Percentiles rank a stretch among this genome's conserved stretches.
These are phyloP conservation scores for Cheilosia grossa DNA, from an alignment of 2,888 invertebrate species.

Conservation along the genomic window DNA sequence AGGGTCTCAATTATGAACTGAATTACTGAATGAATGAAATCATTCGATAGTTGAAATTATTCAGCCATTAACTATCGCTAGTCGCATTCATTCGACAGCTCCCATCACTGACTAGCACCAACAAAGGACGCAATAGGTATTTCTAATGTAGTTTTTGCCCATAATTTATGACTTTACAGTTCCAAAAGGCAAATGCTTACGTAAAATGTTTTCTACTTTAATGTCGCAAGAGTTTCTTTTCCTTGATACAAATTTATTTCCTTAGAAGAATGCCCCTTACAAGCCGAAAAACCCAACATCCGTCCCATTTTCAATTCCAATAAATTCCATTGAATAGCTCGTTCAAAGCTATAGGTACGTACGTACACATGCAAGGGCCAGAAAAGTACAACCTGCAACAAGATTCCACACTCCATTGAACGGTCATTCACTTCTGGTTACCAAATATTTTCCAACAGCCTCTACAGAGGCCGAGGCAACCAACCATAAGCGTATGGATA, in stretches of 20 bases:
- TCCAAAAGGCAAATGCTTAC: constrained; percentile 22
- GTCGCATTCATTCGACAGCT: too few relatives aligned
- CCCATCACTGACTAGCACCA: background rate
- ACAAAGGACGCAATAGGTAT: background rate
- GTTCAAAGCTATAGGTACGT: constrained; percentile 24
- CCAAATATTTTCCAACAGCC: constrained; percentile 57
- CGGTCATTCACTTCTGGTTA: constrained; percentile 62
- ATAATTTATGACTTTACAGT: constrained; percentile 37
- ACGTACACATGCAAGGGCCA: background rate
- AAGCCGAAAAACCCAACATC: constrained; percentile 23
- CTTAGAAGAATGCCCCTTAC: background rate
- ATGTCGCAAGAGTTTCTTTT: background rate
- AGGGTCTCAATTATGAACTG: too few relatives aligned
- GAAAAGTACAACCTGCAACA: constrained; percentile 56
- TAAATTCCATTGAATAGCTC: constrained; percentile 64
- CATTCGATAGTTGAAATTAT: too few relatives aligned
- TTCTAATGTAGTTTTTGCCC: constrained; percentile 19
- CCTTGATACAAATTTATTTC: constrained; percentile 27
- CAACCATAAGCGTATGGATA: constrained; percentile 35
- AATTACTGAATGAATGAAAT: too few relatives aligned
- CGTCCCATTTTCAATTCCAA: constrained; percentile 56
- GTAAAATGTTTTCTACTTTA: background rate
- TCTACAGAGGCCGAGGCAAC: constrained; percentile 26
- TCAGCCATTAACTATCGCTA: too few relatives aligned
- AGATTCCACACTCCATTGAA: constrained; percentile 61